Evolutionary conservation across 2,797 vertebrate species (phyloP).

Genomic region (Neoniphon sammara): DNA sequence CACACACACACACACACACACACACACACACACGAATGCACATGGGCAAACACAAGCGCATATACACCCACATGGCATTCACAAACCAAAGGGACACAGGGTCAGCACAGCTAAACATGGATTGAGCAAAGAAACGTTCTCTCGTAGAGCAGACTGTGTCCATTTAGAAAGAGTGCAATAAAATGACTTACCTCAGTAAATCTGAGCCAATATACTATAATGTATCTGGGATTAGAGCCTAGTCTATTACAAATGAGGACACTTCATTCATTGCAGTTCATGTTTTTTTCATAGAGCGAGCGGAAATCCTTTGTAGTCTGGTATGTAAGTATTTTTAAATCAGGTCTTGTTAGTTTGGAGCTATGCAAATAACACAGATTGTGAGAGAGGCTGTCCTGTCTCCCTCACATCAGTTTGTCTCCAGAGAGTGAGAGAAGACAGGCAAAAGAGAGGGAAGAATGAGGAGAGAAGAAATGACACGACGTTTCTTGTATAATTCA

Average conservation of each 20-base stretch:
- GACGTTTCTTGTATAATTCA: conserved; percentile 52
- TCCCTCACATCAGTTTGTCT: conserved; percentile 27
- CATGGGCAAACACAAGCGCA: neutral
- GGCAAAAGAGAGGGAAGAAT: conserved; percentile 23
- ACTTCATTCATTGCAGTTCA: neutral
- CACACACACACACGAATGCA: neutral
- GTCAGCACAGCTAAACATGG: neutral
- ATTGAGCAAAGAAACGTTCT: neutral
- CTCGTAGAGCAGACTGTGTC: too few relatives aligned
- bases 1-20: neutral
- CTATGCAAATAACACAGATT: neutral
- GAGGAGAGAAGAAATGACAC: conserved; percentile 18
- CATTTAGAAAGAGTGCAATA: neutral
- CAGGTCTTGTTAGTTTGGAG: conserved; percentile 1
- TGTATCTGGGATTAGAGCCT: neutral
- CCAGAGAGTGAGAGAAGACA: neutral
- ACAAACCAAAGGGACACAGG: neutral
- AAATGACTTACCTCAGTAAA: neutral
- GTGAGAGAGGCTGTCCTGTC: neutral
- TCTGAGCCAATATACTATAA: neutral
- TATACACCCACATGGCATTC: neutral
- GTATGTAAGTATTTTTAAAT: neutral
- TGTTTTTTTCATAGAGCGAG: neutral
- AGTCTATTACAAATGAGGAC: too few relatives aligned
- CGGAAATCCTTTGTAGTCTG: neutral